These are phyloP conservation scores for Nothura maculosa DNA, from an alignment of 2,797 vertebrate genomes.

Conservation along the genomic window DNA sequence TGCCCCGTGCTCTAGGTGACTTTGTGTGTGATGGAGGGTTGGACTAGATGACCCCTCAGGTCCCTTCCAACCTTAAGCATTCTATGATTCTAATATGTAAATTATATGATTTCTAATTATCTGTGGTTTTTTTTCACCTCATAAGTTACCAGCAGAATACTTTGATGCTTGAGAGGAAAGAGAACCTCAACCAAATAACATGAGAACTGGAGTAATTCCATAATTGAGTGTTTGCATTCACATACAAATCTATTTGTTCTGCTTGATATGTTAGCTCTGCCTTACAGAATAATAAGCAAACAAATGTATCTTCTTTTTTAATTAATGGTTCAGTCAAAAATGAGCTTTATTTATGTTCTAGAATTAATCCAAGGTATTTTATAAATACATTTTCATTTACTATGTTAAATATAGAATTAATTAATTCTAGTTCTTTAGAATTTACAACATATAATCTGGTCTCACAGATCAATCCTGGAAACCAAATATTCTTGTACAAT, in stretches of 20 bases:
- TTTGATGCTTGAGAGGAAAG: background rate
- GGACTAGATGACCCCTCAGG: too few relatives aligned
- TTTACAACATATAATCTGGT: background rate
- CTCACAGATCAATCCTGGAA: background rate
- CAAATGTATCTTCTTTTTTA: constrained; percentile 33
- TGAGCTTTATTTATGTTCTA: background rate
- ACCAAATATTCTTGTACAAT: background rate
- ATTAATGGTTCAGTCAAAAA: constrained; percentile 1
- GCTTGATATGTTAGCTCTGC: background rate
- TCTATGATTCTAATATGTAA: background rate
- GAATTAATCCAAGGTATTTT: background rate
- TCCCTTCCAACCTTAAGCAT: too few relatives aligned
- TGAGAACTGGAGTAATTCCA: constrained; percentile 17
- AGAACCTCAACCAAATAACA: constrained; percentile 50
- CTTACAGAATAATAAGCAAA: background rate
- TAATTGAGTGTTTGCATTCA: constrained; percentile 11
- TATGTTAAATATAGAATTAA: background rate
- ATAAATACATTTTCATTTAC: constrained; percentile 4
- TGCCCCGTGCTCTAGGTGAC: too few relatives aligned
- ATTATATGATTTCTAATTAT: constrained; percentile 21
- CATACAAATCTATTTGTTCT: constrained; percentile 35
- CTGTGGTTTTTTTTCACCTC: constrained; percentile 34
- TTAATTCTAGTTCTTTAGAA: background rate
- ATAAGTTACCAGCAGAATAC: constrained; percentile 39
- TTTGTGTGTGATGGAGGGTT: too few relatives aligned